phyloP scores from a whole-genome alignment of 2,797 vertebrate species.

The Atherinosoma microstoma region DNA sequence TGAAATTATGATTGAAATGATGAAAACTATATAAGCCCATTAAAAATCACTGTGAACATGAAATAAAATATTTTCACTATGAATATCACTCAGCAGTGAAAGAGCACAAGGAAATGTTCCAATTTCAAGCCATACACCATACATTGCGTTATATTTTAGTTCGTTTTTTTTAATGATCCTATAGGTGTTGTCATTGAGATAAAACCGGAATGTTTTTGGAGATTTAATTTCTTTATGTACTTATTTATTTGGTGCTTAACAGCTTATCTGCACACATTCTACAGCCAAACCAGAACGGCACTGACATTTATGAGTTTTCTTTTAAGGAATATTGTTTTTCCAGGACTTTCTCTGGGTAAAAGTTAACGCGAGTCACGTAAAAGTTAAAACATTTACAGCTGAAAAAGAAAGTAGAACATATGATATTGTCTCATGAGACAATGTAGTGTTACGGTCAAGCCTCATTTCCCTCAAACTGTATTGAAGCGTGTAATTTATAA shows the following conservation, averaged over 20 bases:
- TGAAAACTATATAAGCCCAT: conserved; percentile 11
- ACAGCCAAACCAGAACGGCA: conserved; percentile 14
- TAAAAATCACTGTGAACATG: conserved; percentile 8
- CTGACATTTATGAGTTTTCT: conserved; percentile 29
- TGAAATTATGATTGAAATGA: conserved; percentile 14
- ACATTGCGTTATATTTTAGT: conserved; percentile 10
- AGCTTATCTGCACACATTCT: conserved; percentile 1
- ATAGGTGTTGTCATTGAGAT: background rate
- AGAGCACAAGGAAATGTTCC: background rate
- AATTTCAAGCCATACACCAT: conserved; percentile 23
- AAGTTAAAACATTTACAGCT: conserved; percentile 7
- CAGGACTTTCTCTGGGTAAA: background rate
- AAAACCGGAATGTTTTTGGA: conserved; percentile 6
- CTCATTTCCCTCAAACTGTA: background rate
- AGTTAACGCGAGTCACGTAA: background rate
- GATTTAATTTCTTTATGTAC: background rate
- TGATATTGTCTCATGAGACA: background rate
- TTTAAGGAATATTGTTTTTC: conserved; percentile 8
- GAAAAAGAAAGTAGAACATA: conserved; percentile 3
- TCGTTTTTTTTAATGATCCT: conserved; percentile 17
- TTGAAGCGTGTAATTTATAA: background rate
- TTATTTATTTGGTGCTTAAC: background rate
- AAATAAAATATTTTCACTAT: conserved; percentile 17
- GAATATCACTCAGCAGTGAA: conserved; percentile 14
- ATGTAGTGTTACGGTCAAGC: background rate